Conservation (phyloP, 2,888 invertebrate species). For the Ophioninae sp. region DNA sequence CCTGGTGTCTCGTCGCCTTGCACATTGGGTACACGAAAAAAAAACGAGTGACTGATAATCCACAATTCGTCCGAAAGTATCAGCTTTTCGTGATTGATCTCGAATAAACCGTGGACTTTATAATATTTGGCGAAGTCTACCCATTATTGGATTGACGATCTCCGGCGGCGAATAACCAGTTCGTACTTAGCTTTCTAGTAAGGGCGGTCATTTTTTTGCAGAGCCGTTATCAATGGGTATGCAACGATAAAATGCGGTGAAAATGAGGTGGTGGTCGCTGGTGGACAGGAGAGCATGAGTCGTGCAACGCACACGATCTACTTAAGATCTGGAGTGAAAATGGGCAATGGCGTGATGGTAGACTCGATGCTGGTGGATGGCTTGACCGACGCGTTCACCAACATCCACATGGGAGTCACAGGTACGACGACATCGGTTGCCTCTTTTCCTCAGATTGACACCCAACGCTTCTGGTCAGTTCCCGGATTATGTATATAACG, state of each 20-base stretch:
- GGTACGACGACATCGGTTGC: slow-evolving; percentile 79
- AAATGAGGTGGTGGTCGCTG: slow-evolving; percentile 86
- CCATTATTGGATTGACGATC: too few species aligned
- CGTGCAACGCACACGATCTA: slow-evolving; percentile 87
- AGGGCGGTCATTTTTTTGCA: slow-evolving; percentile 70
- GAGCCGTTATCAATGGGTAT: slow-evolving; percentile 86
- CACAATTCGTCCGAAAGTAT: too few species aligned
- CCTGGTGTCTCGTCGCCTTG: too few species aligned
- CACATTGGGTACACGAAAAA: too few species aligned
- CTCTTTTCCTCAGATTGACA: background rate
- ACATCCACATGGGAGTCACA: slow-evolving; percentile 91
- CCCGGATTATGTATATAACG: too few species aligned
- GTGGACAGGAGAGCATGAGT: slow-evolving; percentile 93
- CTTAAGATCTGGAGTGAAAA: slow-evolving; percentile 85
- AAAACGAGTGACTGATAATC: too few species aligned
- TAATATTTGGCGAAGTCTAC: too few species aligned
- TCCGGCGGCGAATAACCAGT: too few species aligned
- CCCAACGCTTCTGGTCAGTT: too few species aligned
- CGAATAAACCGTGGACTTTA: too few species aligned
- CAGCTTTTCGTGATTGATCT: too few species aligned
- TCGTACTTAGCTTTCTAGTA: background rate
- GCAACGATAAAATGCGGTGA: slow-evolving; percentile 87
- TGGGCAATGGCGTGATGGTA: slow-evolving; percentile 85
- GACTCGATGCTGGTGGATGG: slow-evolving; percentile 88
- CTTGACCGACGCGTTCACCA: slow-evolving; percentile 88